Evolutionary conservation across 2,888 invertebrate genomes (phyloP).

Genomic region (Saturnia pavonia): DNA sequence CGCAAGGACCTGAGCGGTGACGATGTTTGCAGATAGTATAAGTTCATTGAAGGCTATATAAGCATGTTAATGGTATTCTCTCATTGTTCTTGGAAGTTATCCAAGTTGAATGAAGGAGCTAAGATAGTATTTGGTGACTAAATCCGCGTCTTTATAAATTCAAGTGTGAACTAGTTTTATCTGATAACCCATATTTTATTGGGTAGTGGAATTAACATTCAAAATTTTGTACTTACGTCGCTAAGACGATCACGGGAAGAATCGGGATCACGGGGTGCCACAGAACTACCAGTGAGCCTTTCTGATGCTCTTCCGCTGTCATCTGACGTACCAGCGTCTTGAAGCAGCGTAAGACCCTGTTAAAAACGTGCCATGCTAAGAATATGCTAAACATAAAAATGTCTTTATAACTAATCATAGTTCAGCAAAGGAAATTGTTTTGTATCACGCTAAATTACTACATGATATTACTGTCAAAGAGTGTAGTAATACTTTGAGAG

Average conservation of each 20-base stretch:
- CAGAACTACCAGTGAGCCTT: constrained; percentile 89
- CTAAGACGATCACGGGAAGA: constrained; percentile 92
- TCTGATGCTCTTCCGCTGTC: constrained; percentile 92
- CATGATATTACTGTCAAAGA: constrained; percentile 46
- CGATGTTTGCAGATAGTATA: constrained; percentile 13
- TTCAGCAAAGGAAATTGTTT: constrained; percentile 25
- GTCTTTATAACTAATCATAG: constrained; percentile 24
- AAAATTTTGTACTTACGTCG: constrained; percentile 85
- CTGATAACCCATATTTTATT: background rate
- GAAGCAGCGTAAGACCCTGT: constrained; percentile 87
- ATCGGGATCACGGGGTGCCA: constrained; percentile 89
- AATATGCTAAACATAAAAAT: constrained; percentile 26
- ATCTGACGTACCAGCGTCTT: constrained; percentile 92
- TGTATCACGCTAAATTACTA: constrained; percentile 7
- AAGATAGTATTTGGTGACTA: background rate
- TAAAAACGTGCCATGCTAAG: constrained; percentile 47
- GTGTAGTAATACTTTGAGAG: constrained; percentile 59
- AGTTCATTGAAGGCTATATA: constrained; percentile 14
- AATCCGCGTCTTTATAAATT: background rate
- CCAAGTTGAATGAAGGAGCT: constrained; percentile 7
- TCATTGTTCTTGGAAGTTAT: background rate
- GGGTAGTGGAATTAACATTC: background rate
- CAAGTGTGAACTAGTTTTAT: background rate
- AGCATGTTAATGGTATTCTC: constrained; percentile 10
- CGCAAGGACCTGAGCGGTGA: constrained; percentile 20